Evolutionary conservation across 64 coral and sea anemone species (phyloP).

Genomic region (Trachythela sp.): DNA sequence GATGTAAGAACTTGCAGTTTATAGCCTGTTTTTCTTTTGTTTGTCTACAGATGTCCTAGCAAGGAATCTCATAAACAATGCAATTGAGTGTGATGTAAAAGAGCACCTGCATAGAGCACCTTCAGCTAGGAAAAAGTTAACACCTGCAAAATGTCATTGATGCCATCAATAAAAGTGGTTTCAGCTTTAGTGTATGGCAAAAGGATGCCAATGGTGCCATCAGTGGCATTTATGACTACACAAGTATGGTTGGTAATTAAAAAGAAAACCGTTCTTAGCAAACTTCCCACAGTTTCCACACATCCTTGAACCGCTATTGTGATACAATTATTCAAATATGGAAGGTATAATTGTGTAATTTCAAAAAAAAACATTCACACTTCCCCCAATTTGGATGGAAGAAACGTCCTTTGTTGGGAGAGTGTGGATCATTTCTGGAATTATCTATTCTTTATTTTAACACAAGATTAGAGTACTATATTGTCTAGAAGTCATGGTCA

Average conservation of each 20-base stretch:
- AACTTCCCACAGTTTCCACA: neutral
- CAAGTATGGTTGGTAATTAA: neutral
- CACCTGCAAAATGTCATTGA: neutral
- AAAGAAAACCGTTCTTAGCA: neutral
- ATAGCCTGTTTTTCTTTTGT: neutral
- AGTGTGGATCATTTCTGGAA: no score
- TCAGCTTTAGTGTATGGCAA: neutral
- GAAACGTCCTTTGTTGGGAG: no score
- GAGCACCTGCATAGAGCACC: neutral
- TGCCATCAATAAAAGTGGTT: neutral
- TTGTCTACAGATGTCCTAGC: neutral
- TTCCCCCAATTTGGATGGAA: no score
- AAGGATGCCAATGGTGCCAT: neutral
- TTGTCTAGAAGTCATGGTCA: no score
- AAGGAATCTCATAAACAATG: neutral
- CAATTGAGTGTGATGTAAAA: neutral
- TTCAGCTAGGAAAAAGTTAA: neutral
- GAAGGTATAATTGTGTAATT: neutral
- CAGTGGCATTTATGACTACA: neutral
- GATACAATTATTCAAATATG: neutral
- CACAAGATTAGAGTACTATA: no score
- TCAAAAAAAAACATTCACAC: no score
- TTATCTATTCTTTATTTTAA: no score
- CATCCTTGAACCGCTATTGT: neutral
- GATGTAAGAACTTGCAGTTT: neutral